A percentile compares a stretch with the other conserved stretches of the same genome.
phyloP scores from a whole-genome alignment of 2,888 invertebrate genomes.

The Rhingia campestris region DNA sequence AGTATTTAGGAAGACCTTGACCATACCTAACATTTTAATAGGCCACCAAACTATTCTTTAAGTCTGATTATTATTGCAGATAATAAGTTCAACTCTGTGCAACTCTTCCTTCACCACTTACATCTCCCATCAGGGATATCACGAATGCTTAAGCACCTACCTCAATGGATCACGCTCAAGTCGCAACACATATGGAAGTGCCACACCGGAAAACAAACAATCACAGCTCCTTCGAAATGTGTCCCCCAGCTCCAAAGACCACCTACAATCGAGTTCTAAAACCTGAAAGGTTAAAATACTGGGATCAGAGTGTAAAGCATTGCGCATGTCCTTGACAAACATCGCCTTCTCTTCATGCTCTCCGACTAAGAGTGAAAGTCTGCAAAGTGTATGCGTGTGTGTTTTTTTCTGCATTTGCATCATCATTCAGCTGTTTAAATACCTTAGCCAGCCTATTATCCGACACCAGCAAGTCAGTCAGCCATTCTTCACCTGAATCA shows the following conservation, averaged over 20 bases:
- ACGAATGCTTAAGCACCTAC: too few species aligned
- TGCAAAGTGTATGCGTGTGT: constrained; percentile 26
- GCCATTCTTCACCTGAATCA: constrained; percentile 52
- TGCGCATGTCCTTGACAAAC: constrained; percentile 26
- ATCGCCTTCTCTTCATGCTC: background rate
- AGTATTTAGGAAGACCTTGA: too few species aligned
- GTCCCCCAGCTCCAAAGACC: background rate
- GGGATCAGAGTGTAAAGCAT: constrained; percentile 19
- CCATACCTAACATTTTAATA: too few species aligned
- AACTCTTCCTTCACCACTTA: too few species aligned
- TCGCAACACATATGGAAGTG: constrained; percentile 45
- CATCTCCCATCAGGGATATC: too few species aligned
- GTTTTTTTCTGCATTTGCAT: constrained; percentile 30
- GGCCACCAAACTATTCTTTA: too few species aligned
- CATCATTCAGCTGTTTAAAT: constrained; percentile 59
- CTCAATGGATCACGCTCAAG: too few species aligned
- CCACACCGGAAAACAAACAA: constrained; percentile 41
- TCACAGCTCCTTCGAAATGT: background rate
- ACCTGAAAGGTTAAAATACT: constrained; percentile 49
- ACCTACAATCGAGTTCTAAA: constrained; percentile 27
- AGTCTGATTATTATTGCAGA: too few species aligned
- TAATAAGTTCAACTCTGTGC: too few species aligned
- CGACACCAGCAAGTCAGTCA: constrained; percentile 61
- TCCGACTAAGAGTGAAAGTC: constrained; percentile 66
- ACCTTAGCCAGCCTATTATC: constrained; percentile 64